Base-by-base conservation (phyloP, 2,113 vertebrate genomes). In the Paratilapia polleni region DNA sequence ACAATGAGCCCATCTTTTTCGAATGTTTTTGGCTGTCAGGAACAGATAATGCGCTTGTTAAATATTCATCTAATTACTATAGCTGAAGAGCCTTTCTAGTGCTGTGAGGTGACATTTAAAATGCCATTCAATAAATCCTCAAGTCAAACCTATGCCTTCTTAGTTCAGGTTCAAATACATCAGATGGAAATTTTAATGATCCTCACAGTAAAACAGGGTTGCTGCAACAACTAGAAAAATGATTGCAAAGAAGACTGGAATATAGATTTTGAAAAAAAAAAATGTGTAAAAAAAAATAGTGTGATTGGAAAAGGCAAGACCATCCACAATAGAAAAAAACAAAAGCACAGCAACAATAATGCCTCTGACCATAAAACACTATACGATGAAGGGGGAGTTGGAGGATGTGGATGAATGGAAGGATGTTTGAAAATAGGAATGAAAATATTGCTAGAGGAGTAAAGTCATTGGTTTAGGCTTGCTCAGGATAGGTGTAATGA, bases 1-100 rank as follows among this genome's bases (percentile, higher is more conserved):
- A 92, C 85, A 76, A 62, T 26, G 61, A 83, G 82, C 58, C 81
- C 66, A n/a, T 91, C 64, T 82, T 85, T 90, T 90, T 66, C 38
- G 58, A 41, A 76, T 86, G 77, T 82, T 93, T 93, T 92, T 77
- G 89, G 88, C 93, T 93, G 90, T 84, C 76, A 78, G 86, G 80
- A 88, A 84, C 82, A 76, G 92, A 91, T 94, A 95, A 91, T 94
- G 77, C 28, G 59, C 89, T 88, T 70, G 88, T 93, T 95, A 94
- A 95, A 94, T 94, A 94, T 94, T 91, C 92, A 93, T 90, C 82
- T 89, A 94, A 94, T 95, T 93, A 91, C 86, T 84, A 63, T 70
- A 92, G 82, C 92, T 87, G 91, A 90, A 74, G 85, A 81, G 91
- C 76, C 82, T 82, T 91, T 84, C 88, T 87, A 87, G 61, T 81